Percentiles rank a stretch among this genome's conserved stretches.
phyloP scores from a whole-genome alignment of 1,140 invertebrate genomes.

The Tetramorium parvispinum region DNA sequence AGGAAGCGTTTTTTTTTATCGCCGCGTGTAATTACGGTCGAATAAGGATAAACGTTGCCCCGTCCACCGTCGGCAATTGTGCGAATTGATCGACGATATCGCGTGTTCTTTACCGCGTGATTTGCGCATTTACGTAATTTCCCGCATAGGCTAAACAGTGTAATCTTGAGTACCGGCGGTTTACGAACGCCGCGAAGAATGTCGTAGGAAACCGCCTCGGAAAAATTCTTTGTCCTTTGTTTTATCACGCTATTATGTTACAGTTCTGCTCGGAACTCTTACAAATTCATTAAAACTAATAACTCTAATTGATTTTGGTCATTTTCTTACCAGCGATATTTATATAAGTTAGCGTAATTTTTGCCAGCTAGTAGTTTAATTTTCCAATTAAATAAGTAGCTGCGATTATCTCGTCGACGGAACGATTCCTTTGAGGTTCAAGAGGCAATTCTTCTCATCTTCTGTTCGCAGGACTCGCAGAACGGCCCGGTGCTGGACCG shows the following conservation, averaged over 20 bases:
- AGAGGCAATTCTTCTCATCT: neutral
- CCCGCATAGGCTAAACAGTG: slow-evolving; percentile 21
- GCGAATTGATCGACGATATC: slow-evolving; percentile 37
- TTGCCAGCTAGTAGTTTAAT: too few species aligned
- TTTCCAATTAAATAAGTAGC: neutral
- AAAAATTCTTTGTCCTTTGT: slow-evolving; percentile 9
- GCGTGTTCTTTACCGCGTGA: slow-evolving; percentile 44
- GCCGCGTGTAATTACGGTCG: slow-evolving; percentile 25
- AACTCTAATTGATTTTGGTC: neutral
- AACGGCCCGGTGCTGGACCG: slow-evolving; percentile 92
- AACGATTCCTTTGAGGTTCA: neutral
- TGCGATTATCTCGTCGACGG: neutral
- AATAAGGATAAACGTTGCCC: slow-evolving; percentile 39
- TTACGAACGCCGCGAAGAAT: slow-evolving; percentile 6
- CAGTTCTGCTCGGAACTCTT: neutral
- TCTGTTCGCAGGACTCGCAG: slow-evolving; percentile 87
- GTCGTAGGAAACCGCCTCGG: neutral
- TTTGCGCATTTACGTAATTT: slow-evolving; percentile 47
- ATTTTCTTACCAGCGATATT: neutral
- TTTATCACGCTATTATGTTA: neutral
- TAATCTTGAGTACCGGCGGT: slow-evolving; percentile 11
- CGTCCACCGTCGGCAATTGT: slow-evolving; percentile 1
- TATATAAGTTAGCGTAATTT: neutral
- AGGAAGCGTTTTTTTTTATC: slow-evolving; percentile 49
- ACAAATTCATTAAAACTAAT: neutral